phyloP scores from a whole-genome alignment of 2,113 vertebrate species.

The Brienomyrus brachyistius region DNA sequence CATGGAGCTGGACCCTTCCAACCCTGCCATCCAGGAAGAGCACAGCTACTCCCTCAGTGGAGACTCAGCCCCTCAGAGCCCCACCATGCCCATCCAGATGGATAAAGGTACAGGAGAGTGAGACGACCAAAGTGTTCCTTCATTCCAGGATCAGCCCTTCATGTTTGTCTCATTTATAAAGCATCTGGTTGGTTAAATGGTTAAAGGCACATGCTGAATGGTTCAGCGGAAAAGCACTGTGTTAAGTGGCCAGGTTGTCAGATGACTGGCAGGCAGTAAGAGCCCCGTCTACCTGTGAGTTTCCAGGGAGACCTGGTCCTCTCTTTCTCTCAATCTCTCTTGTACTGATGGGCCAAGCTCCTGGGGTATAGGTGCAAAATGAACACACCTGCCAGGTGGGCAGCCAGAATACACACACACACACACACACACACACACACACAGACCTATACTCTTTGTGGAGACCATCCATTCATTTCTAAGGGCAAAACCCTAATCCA shows the following conservation, averaged over 20 bases:
- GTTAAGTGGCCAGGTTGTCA: background rate
- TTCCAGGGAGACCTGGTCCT: background rate
- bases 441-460: too few relatives aligned
- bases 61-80: slow-evolving; percentile 96
- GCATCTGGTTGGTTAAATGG: background rate
- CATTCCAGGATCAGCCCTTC: background rate
- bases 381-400: slow-evolving; percentile 41
- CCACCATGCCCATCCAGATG: slow-evolving; percentile 84
- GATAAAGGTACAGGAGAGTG: slow-evolving; percentile 78
- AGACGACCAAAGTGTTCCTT: slow-evolving; percentile 19
- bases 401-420: slow-evolving; percentile 32
- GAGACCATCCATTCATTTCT: too few relatives aligned
- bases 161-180: background rate
- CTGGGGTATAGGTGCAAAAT: slow-evolving; percentile 45
- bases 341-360: slow-evolving; percentile 28
- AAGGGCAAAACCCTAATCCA: too few relatives aligned
- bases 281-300: background rate
- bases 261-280: background rate
- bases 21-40: slow-evolving; percentile 90
- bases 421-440: too few relatives aligned
- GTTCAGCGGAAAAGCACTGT: background rate
- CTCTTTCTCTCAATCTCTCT: background rate
- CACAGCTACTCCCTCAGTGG: slow-evolving; percentile 97
- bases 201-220: background rate
- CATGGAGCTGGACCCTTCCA: slow-evolving; percentile 86